These are phyloP conservation scores for Acanthochromis polyacanthus DNA, from an alignment of 2,113 vertebrate species.

Conservation along the genomic window DNA sequence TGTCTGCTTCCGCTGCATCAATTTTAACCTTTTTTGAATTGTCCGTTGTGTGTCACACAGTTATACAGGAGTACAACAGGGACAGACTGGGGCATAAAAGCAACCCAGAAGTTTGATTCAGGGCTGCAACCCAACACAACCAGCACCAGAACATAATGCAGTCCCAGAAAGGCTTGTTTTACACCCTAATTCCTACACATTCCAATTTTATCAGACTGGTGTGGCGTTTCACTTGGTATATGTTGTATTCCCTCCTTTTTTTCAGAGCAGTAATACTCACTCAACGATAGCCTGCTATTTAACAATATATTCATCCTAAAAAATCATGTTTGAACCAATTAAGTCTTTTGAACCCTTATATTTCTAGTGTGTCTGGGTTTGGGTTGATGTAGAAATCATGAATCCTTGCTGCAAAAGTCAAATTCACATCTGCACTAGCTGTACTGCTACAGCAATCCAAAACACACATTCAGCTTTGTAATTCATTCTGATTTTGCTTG, in stretches of 20 bases:
- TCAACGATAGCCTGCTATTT: too few relatives aligned
- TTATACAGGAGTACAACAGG: not conserved
- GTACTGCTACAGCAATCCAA: not conserved
- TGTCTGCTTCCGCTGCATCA: not conserved
- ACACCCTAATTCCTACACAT: not conserved
- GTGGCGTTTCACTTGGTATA: not conserved
- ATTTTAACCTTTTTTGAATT: not conserved
- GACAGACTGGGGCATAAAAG: not conserved
- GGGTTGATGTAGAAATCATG: too few relatives aligned
- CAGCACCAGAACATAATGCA: too few relatives aligned
- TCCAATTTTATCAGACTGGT: not conserved
- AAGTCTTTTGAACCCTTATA: too few relatives aligned
- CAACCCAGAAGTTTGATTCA: not conserved
- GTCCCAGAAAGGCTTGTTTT: too few relatives aligned
- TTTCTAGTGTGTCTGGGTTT: too few relatives aligned
- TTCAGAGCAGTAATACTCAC: not conserved
- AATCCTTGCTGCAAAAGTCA: not conserved
- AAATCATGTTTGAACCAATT: too few relatives aligned
- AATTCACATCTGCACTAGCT: not conserved
- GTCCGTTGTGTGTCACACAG: not conserved
- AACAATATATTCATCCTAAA: too few relatives aligned
- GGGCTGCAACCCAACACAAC: not conserved
- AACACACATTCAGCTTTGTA: too few relatives aligned
- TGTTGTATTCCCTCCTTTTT: not conserved
- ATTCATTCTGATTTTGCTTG: too few relatives aligned